Conservation (phyloP, 2,797 vertebrate species). For the Aldrovandia affinis region DNA sequence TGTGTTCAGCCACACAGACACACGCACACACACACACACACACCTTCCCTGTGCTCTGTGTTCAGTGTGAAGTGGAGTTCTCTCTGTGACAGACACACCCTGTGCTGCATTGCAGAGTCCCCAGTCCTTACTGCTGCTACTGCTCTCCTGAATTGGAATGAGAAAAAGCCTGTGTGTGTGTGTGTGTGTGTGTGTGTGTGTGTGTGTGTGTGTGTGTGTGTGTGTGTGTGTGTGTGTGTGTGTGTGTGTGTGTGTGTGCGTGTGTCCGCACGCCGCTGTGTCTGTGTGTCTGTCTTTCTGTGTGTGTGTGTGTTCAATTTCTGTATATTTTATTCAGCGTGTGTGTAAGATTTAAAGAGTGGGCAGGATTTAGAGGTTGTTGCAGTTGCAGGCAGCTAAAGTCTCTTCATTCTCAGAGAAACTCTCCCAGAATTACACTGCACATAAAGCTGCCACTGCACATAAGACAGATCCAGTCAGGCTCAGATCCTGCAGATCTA, state of each 20-base stretch:
- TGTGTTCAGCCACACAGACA: too few species aligned
- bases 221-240: conserved; percentile 8
- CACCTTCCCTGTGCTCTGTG: not conserved
- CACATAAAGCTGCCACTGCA: too few species aligned
- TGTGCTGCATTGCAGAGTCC: conserved; percentile 72
- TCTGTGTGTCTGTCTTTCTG: too few species aligned
- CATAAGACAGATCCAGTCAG: too few species aligned
- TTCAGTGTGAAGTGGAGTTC: not conserved
- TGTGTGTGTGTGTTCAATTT: too few species aligned
- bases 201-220: not conserved
- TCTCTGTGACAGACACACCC: conserved; percentile 43
- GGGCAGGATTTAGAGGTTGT: too few species aligned
- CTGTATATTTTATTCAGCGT: too few species aligned
- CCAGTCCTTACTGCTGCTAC: conserved; percentile 45
- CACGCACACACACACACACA: conserved; percentile 17
- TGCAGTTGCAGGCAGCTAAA: too few species aligned
- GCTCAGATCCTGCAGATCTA: too few species aligned
- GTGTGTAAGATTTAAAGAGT: too few species aligned
- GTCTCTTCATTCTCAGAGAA: too few species aligned
- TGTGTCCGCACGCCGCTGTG: not conserved
- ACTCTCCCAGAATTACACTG: too few species aligned
- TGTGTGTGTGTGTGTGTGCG: not conserved
- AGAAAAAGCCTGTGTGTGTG: not conserved
- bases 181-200: conserved; percentile 1
- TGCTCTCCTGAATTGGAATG: conserved; percentile 14